A percentile compares a stretch with the other conserved stretches of the same genome.
phyloP scores from a whole-genome alignment of 2,797 vertebrate species.

The Danionella dracula region DNA sequence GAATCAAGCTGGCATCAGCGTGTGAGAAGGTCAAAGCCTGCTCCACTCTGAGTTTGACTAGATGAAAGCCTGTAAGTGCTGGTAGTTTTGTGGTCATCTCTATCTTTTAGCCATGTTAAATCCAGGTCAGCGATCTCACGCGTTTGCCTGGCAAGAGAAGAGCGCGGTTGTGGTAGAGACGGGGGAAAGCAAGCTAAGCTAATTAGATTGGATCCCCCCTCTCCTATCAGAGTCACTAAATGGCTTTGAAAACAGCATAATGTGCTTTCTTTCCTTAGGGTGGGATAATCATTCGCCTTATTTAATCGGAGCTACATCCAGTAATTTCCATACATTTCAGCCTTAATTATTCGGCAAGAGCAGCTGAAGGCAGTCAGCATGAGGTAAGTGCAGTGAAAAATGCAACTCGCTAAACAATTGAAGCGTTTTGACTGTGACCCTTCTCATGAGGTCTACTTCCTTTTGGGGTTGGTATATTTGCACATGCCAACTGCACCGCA shows the following conservation, averaged over 20 bases:
- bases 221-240: constrained; percentile 47
- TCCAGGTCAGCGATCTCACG: constrained; percentile 64
- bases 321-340: constrained; percentile 71
- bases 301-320: constrained; percentile 72
- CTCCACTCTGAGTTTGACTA: constrained; percentile 44
- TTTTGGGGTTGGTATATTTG: constrained; percentile 52
- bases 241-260: constrained; percentile 61
- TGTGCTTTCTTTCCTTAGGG: constrained; percentile 66
- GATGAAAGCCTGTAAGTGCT: constrained; percentile 57
- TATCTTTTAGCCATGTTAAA: constrained; percentile 63
- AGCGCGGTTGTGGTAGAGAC: constrained; percentile 43
- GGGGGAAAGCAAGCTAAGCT: constrained; percentile 48
- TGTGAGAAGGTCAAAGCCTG: constrained; percentile 44
- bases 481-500: constrained; percentile 62
- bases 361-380: constrained; percentile 54
- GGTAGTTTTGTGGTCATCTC: constrained; percentile 55
- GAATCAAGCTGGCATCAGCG: constrained; percentile 29
- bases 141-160: constrained; percentile 46
- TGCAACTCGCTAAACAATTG: constrained; percentile 65
- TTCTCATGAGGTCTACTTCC: constrained; percentile 62
- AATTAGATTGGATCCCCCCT: constrained; percentile 62
- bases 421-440: constrained; percentile 62
- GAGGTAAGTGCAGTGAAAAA: constrained; percentile 68
- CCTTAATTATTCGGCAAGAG: constrained; percentile 63
- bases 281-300: constrained; percentile 66